Evolutionary conservation across 2,113 vertebrate genomes (phyloP).

Genomic region (Trichomycterus rosablanca): DNA sequence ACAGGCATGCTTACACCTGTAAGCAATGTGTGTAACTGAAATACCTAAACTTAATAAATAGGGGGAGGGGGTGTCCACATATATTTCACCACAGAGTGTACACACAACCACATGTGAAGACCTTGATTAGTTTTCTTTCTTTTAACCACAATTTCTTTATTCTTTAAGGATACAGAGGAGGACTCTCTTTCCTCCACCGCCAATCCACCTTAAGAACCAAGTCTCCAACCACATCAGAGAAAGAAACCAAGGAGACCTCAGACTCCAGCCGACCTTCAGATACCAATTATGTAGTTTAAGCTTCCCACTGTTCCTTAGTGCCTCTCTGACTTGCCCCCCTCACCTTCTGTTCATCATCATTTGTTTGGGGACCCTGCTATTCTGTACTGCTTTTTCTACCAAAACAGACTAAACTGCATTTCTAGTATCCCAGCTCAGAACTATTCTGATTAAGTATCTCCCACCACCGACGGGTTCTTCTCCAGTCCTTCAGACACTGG

Average conservation of each 20-base stretch:
- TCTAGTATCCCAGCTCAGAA: constrained; percentile 34
- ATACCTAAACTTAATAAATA: too few relatives aligned
- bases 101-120: too few relatives aligned
- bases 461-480: constrained; percentile 14
- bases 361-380: constrained; percentile 5
- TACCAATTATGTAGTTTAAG: constrained; percentile 87
- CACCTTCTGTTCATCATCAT: constrained; percentile 22
- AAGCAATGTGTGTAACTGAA: too few relatives aligned
- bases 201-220: constrained; percentile 66
- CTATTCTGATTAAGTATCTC: constrained; percentile 35
- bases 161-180: constrained; percentile 72
- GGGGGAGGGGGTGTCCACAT: too few relatives aligned
- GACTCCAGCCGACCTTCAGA: constrained; percentile 64
- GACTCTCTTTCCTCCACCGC: constrained; percentile 63
- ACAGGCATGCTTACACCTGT: too few relatives aligned
- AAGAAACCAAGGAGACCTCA: constrained; percentile 64
- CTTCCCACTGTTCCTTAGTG: constrained; percentile 61
- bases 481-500: constrained; percentile 16
- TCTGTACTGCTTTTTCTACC: constrained; percentile 28
- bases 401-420: constrained; percentile 23
- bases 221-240: constrained; percentile 67
- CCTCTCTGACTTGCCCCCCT: constrained; percentile 39
- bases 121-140: too few relatives aligned
- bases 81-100: too few relatives aligned
- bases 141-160: constrained; percentile 31